phyloP scores from a whole-genome alignment of 2,797 vertebrate species.

The Esox lucius region DNA sequence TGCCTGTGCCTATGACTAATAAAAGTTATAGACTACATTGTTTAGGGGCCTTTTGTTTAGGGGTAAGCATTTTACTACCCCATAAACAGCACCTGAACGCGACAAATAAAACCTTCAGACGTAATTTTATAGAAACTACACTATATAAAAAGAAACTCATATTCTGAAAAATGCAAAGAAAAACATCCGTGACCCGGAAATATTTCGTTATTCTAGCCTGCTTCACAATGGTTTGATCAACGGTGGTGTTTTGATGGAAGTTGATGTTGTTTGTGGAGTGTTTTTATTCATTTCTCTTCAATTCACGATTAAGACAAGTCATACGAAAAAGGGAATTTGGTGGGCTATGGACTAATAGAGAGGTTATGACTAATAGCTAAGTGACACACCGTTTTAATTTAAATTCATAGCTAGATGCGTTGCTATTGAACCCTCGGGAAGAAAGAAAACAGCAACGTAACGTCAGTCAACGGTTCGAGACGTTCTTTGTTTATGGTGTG shows the following conservation, averaged over 20 bases:
- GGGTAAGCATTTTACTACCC: too few species aligned
- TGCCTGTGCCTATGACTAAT: too few species aligned
- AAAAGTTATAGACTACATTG: too few species aligned
- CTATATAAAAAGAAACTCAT: too few species aligned
- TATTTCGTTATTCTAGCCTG: too few species aligned
- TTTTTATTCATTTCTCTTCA: constrained; percentile 50
- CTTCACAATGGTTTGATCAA: too few species aligned
- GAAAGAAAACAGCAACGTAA: constrained; percentile 39
- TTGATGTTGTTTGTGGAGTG: constrained; percentile 62
- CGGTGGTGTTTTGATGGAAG: constrained; percentile 77
- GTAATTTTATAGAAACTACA: too few species aligned
- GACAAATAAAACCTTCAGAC: too few species aligned
- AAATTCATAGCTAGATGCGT: constrained; percentile 35
- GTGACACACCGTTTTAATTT: neutral
- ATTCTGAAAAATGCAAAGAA: too few species aligned
- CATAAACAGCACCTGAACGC: too few species aligned
- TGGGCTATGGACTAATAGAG: neutral
- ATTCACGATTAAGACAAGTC: constrained; percentile 37
- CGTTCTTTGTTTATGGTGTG: constrained; percentile 50
- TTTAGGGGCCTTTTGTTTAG: too few species aligned
- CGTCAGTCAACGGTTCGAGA: constrained; percentile 22
- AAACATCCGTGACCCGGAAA: too few species aligned
- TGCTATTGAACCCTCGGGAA: constrained; percentile 30
- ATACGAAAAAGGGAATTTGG: constrained; percentile 23
- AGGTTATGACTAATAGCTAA: neutral